Base-by-base conservation (phyloP, 2,797 vertebrate genomes). In the Australoheros facetus region DNA sequence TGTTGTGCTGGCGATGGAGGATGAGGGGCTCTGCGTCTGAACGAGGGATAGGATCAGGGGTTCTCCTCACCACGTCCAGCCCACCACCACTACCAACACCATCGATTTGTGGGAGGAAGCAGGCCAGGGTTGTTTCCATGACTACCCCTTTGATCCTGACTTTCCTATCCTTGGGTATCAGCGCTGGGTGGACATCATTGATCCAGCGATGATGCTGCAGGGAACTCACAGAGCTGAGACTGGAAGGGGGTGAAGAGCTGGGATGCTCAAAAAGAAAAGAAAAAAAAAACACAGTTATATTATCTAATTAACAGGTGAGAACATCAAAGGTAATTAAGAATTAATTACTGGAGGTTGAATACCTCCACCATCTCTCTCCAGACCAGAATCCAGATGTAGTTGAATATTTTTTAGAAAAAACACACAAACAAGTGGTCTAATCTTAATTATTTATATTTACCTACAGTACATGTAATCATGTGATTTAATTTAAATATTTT, bases 71-170 rank as follows among this genome's bases (percentile, higher is more conserved):
- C 53, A 73, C 76, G 72, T 87, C 85, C 73, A 71, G 56, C 71
- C 78, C 13, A 16, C 23, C 55, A 82, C 84, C 57, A 86, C 21
- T 6, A 1, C 60, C 62, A 69, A 59, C 81, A 86, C 72, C 92
- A 94, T 95, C 92, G 96, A 97, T 96, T 92, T 92, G 94, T 95
- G 95, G 96, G 84, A 76, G 95, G 96, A 96, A 95, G 91, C 90
- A 93, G 91, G 92, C 92, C 79, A 39, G 77, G 84, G 91, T 84
- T 86, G 96, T 97, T 96, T 92, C 96, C 95, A 95, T 91, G 96
- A 88, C 95, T 89, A 96, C 95, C n/a, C 11, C 88, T 94, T 93
- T 94, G 89, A 94, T 88, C 86, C 73, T 21, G 75, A 89, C 80
- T 88, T 87, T 88, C 81, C 71, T 78, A n/a, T 90, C 78, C 79